These are phyloP conservation scores for Scrobipalpa costella DNA, from an alignment of 2,888 invertebrate genomes.

Conservation along the genomic window DNA sequence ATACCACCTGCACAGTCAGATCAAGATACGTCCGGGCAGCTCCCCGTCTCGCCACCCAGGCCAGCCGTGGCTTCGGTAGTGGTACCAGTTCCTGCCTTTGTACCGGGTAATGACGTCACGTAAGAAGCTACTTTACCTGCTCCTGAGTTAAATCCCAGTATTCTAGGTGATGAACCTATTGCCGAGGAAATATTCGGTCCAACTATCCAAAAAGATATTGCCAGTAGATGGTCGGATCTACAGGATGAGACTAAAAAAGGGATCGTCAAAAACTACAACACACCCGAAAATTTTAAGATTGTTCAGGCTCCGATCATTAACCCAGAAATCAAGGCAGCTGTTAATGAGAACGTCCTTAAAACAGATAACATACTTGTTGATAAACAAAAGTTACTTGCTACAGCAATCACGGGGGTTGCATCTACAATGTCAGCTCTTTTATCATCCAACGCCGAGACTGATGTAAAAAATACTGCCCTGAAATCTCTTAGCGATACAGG, in stretches of 20 bases:
- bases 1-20: background rate
- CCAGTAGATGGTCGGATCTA: conserved; percentile 1
- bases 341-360: background rate
- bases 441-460: background rate
- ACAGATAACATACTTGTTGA: background rate
- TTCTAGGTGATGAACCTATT: background rate
- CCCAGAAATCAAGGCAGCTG: conserved; percentile 3
- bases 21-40: background rate
- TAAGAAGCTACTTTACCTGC: too few relatives aligned
- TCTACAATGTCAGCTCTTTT: conserved; percentile 1
- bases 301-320: background rate
- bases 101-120: background rate
- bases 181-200: background rate
- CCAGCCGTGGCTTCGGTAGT: background rate
- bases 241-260: conserved; percentile 1
- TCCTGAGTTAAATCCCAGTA: background rate
- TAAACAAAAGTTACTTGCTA: conserved; percentile 1
- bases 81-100: background rate
- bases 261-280: background rate
- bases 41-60: background rate
- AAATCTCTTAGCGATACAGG: conserved; percentile 10
- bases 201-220: conserved; percentile 1
- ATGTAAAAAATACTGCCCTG: background rate
- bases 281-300: background rate
- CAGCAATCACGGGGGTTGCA: background rate